Evolutionary conservation across 1,140 invertebrate species (phyloP).

Genomic region (Subanguina moxae): DNA sequence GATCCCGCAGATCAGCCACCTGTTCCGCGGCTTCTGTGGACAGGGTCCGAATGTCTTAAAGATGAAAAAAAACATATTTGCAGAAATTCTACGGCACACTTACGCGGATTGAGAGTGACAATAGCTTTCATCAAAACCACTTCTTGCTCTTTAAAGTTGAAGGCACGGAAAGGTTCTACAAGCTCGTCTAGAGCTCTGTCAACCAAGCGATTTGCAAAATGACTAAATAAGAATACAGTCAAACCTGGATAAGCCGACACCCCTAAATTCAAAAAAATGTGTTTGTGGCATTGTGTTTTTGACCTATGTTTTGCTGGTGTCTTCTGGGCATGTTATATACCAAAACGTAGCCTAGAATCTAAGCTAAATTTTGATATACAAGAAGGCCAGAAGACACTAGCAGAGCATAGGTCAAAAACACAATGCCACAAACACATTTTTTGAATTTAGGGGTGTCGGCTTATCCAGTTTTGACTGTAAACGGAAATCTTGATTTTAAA

Average conservation of each 20-base stretch:
- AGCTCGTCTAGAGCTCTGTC: conserved; percentile 55
- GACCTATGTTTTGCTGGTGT: too few relatives aligned
- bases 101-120: conserved; percentile 54
- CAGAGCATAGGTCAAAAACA: too few relatives aligned
- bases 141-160: conserved; percentile 59
- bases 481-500: not conserved
- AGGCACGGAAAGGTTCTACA: conserved; percentile 52
- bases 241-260: too few relatives aligned
- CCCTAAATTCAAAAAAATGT: too few relatives aligned
- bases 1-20: conserved; percentile 53
- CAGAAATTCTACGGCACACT: conserved; percentile 15
- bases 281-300: too few relatives aligned
- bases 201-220: conserved; percentile 55
- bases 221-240: conserved; percentile 35
- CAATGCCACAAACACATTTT: too few relatives aligned
- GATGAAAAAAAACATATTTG: conserved; percentile 9
- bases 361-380: too few relatives aligned
- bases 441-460: too few relatives aligned
- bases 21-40: conserved; percentile 53
- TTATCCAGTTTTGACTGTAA: too few relatives aligned
- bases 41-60: conserved; percentile 48
- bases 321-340: too few relatives aligned
- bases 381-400: too few relatives aligned
- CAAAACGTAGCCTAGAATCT: too few relatives aligned
- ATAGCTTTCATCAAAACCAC: conserved; percentile 57